Evolutionary conservation across 2,113 vertebrate species (phyloP).

Genomic region (Archilochus colubris): DNA sequence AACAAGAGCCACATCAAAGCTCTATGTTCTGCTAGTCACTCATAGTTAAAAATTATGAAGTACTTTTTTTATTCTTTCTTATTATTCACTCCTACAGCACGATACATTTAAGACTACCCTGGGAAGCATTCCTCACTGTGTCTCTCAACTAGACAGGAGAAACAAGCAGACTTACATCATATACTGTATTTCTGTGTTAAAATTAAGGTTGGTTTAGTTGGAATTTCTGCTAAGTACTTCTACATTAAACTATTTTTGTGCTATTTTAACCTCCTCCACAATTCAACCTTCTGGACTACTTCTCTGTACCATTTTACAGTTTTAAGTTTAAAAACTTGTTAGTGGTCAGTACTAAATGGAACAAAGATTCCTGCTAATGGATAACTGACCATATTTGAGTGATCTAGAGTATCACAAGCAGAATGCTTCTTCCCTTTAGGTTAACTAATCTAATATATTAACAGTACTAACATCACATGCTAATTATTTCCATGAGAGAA

Average conservation of each 20-base stretch:
- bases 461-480: not conserved
- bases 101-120: not conserved
- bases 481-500: not conserved
- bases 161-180: not conserved
- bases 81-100: not conserved
- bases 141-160: not conserved
- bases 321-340: not conserved
- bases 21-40: not conserved
- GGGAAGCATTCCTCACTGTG: not conserved
- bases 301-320: not conserved
- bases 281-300: not conserved
- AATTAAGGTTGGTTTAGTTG: not conserved
- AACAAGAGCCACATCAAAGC: not conserved
- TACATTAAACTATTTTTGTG: not conserved
- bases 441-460: not conserved
- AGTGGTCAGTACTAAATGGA: conserved; percentile 9
- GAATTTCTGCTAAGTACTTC: not conserved
- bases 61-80: not conserved
- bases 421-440: not conserved
- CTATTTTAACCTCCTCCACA: not conserved
- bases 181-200: not conserved
- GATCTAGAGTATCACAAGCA: not conserved
- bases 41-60: not conserved
- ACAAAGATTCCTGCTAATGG: conserved; percentile 18
- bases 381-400: conserved; percentile 35